These are phyloP conservation scores for Chloebia gouldiae DNA, from an alignment of 2,113 vertebrate genomes.

Conservation along the genomic window DNA sequence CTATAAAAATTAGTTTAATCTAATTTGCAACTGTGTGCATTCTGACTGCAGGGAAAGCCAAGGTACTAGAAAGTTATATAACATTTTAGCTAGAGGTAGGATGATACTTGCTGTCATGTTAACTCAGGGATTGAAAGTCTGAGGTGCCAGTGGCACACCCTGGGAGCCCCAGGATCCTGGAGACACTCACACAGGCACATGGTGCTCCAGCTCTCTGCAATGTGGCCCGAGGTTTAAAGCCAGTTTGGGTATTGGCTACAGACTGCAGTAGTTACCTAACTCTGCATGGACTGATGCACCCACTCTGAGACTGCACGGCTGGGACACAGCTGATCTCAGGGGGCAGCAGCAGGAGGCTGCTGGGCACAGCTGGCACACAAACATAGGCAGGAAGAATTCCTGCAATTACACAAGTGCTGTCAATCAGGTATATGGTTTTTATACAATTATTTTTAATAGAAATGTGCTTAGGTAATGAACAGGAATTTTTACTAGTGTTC, in stretches of 20 bases:
- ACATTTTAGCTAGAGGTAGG: background rate
- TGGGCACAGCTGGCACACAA: fast-evolving
- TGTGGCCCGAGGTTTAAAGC: background rate
- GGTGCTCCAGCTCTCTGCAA: background rate
- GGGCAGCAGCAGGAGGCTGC: background rate
- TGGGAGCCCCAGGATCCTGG: background rate
- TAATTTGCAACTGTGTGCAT: background rate
- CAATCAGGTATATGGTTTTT: background rate
- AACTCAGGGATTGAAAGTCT: background rate
- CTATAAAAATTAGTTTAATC: background rate
- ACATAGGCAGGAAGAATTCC: background rate
- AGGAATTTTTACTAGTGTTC: background rate
- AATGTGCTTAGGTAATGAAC: background rate
- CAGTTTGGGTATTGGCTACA: background rate
- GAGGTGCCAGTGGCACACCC: background rate
- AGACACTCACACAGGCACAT: background rate
- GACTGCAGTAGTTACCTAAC: background rate
- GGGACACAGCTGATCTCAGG: background rate
- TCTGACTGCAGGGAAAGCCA: background rate
- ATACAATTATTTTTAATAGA: background rate
- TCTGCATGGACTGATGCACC: background rate
- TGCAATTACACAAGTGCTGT: background rate
- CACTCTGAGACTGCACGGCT: fast-evolving
- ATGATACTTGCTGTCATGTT: background rate
- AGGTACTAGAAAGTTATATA: background rate